These are phyloP conservation scores for Diadegma fenestrale DNA, from an alignment of 2,888 invertebrate species.

Conservation along the genomic window DNA sequence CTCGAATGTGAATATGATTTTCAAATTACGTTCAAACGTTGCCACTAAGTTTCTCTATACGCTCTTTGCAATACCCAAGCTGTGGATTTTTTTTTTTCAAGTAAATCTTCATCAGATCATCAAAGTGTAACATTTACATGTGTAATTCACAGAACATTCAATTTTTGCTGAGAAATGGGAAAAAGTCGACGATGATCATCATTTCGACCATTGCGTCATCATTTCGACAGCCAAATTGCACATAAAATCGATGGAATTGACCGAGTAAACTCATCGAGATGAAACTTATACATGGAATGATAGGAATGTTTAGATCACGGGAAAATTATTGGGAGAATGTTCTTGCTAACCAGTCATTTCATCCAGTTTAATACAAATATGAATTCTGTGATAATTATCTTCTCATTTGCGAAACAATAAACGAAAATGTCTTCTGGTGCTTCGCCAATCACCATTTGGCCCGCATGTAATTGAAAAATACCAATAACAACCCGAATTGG, in stretches of 20 bases:
- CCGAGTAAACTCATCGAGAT: not conserved
- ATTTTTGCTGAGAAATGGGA: no score
- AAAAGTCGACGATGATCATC: not conserved
- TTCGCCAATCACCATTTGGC: conserved; percentile 6
- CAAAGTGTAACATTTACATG: no score
- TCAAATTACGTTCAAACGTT: not conserved
- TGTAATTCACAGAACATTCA: no score
- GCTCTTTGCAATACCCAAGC: not conserved
- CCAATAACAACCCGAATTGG: conserved; percentile 19
- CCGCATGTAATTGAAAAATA: conserved; percentile 26
- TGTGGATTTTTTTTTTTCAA: no score
- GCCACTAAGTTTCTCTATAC: not conserved
- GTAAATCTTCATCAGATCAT: no score
- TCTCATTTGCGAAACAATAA: not conserved
- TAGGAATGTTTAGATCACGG: not conserved
- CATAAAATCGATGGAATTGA: not conserved
- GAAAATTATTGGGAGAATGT: not conserved
- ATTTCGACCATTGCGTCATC: not conserved
- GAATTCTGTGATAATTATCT: not conserved
- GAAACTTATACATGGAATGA: not conserved
- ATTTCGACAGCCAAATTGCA: not conserved
- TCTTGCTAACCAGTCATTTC: not conserved
- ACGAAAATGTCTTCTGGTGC: not conserved
- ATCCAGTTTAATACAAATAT: not conserved
- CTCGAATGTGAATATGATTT: not conserved